Conservation (phyloP, 2,113 vertebrate genomes). For the Caranx melampygus region DNA sequence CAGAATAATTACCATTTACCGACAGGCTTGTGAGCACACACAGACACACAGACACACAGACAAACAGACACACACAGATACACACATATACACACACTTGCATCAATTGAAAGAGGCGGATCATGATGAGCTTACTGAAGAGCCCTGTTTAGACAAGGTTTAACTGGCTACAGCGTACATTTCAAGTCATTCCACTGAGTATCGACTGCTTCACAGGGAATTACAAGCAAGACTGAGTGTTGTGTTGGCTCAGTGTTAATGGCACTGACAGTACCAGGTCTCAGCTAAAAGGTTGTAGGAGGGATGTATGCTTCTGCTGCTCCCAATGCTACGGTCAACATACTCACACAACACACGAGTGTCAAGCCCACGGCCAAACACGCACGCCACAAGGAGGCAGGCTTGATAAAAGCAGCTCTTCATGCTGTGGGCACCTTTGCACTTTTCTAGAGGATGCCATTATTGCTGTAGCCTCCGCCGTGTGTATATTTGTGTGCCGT, state of each 20-base stretch:
- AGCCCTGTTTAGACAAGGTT: conserved; percentile 63
- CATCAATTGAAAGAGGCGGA: conserved; percentile 15
- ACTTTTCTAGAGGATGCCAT: conserved; percentile 6
- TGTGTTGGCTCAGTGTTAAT: conserved; percentile 38
- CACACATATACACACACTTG: neutral
- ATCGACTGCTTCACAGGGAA: conserved; percentile 50
- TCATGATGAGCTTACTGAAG: conserved; percentile 42
- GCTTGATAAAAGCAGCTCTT: conserved; percentile 26
- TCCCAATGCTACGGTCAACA: neutral
- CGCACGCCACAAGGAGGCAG: neutral
- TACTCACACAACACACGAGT: conserved; percentile 8
- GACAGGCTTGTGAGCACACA: neutral
- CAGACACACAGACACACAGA: neutral
- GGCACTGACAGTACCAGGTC: conserved; percentile 2
- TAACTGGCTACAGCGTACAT: conserved; percentile 51
- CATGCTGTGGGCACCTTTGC: conserved; percentile 13
- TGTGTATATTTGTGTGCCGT: neutral
- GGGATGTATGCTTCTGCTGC: neutral
- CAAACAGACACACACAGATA: neutral
- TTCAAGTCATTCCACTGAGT: conserved; percentile 41
- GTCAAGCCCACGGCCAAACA: neutral
- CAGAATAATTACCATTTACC: conserved; percentile 27
- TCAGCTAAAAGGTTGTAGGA: conserved; percentile 5
- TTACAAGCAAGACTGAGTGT: conserved; percentile 34
- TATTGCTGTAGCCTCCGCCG: neutral